These are phyloP conservation scores for Anastatus disparis DNA, from an alignment of 1,140 invertebrate species.

Conservation along the genomic window DNA sequence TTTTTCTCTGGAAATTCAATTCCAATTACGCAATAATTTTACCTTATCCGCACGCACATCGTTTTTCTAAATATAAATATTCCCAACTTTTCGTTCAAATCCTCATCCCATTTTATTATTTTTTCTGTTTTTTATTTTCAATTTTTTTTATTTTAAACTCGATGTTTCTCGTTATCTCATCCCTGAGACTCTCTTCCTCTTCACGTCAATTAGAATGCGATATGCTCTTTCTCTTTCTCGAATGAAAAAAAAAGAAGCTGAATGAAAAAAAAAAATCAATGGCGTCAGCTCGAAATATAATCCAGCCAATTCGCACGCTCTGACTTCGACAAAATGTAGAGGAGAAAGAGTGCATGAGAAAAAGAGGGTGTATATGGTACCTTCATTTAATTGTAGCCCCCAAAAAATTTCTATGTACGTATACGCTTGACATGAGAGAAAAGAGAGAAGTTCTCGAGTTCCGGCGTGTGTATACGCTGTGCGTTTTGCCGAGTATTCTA, in stretches of 20 bases:
- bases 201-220: constrained; percentile 49
- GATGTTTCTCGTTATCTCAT: constrained; percentile 22
- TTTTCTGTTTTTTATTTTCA: neutral
- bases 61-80: constrained; percentile 19
- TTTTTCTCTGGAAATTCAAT: neutral
- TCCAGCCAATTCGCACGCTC: constrained; percentile 31
- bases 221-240: constrained; percentile 26
- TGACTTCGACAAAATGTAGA: too few relatives aligned
- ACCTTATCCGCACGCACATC: too few relatives aligned
- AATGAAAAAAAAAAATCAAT: neutral
- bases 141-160: too few relatives aligned
- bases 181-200: constrained; percentile 6
- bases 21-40: constrained; percentile 1
- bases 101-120: neutral
- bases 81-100: neutral
- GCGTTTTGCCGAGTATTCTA: too few relatives aligned
- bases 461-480: too few relatives aligned
- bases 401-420: too few relatives aligned
- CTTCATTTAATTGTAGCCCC: too few relatives aligned
- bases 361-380: too few relatives aligned
- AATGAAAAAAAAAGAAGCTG: neutral
- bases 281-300: constrained; percentile 28
- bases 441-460: too few relatives aligned
- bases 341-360: too few relatives aligned
- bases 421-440: too few relatives aligned